A percentile compares a stretch with the other conserved stretches of the same genome.
Evolutionary conservation across 64 coral and sea anemone genomes (phyloP).

Genomic region (Montipora cactus): DNA sequence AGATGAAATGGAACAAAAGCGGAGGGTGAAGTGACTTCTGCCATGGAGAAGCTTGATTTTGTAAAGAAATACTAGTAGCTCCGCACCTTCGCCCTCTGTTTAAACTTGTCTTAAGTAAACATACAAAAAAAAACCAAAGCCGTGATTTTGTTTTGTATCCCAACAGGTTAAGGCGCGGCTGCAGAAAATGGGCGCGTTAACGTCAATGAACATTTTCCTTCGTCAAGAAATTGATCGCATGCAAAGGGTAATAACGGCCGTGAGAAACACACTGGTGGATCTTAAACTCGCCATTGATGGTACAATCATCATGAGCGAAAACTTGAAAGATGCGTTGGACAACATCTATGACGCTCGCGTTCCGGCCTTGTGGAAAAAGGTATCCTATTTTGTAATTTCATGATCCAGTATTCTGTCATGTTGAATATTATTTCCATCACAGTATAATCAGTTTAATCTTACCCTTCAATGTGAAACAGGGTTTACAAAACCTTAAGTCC

Average conservation of each 20-base stretch:
- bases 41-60: too few species aligned
- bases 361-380: slow-evolving; percentile 95
- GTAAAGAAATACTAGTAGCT: too few species aligned
- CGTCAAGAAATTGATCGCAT: slow-evolving; percentile 98
- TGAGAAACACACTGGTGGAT: slow-evolving; percentile 84
- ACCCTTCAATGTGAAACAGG: too few species aligned
- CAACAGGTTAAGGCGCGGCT: slow-evolving; percentile 87
- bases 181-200: slow-evolving; percentile 97
- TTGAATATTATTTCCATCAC: too few species aligned
- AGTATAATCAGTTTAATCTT: too few species aligned
- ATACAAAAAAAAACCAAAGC: too few species aligned
- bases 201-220: slow-evolving; percentile 97
- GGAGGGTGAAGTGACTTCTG: too few species aligned
- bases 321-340: slow-evolving; percentile 95
- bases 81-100: too few species aligned
- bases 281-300: slow-evolving; percentile 97
- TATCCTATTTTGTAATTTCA: not conserved
- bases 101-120: too few species aligned
- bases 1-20: too few species aligned
- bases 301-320: slow-evolving; percentile 98
- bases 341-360: slow-evolving; percentile 98
- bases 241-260: slow-evolving; percentile 89
- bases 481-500: too few species aligned
- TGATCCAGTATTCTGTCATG: not conserved
- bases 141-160: not conserved